Evolutionary conservation across 2,113 vertebrate species (phyloP).

Genomic region (Clarias macrocephalus): DNA sequence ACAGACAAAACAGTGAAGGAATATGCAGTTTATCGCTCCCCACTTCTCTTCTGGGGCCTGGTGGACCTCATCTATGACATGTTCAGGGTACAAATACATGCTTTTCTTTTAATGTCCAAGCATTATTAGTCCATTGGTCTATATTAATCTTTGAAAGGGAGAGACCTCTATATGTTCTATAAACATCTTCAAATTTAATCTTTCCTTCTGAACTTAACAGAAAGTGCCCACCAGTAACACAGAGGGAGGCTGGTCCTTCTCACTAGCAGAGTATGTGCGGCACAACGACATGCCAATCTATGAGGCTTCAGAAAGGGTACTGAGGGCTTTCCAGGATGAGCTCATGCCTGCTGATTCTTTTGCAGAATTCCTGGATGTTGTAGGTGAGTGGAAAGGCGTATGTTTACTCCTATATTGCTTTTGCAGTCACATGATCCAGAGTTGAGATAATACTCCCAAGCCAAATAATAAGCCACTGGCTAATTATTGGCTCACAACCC

Average conservation of each 20-base stretch:
- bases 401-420: not conserved
- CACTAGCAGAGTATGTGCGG: slow-evolving; percentile 94
- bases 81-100: slow-evolving; percentile 83
- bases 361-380: slow-evolving; percentile 90
- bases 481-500: too few relatives aligned
- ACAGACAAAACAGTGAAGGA: slow-evolving; percentile 91
- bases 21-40: slow-evolving; percentile 89
- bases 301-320: slow-evolving; percentile 90
- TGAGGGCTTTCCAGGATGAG: slow-evolving; percentile 97
- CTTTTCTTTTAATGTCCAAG: not conserved
- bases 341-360: slow-evolving; percentile 97
- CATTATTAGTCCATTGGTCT: not conserved
- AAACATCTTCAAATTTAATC: not conserved
- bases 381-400: slow-evolving; percentile 78
- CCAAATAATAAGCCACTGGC: too few relatives aligned
- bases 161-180: not conserved
- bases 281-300: slow-evolving; percentile 99
- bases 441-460: too few relatives aligned
- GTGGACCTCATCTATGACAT: slow-evolving; percentile 97
- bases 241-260: slow-evolving; percentile 99
- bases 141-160: not conserved
- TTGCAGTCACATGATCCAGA: too few relatives aligned
- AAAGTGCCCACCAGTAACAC: slow-evolving; percentile 98
- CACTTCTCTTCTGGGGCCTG: slow-evolving; percentile 97
- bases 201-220: slow-evolving; percentile 62